These are phyloP conservation scores for Troglohyphantes excavatus DNA, from an alignment of 2,888 invertebrate genomes.

Conservation along the genomic window DNA sequence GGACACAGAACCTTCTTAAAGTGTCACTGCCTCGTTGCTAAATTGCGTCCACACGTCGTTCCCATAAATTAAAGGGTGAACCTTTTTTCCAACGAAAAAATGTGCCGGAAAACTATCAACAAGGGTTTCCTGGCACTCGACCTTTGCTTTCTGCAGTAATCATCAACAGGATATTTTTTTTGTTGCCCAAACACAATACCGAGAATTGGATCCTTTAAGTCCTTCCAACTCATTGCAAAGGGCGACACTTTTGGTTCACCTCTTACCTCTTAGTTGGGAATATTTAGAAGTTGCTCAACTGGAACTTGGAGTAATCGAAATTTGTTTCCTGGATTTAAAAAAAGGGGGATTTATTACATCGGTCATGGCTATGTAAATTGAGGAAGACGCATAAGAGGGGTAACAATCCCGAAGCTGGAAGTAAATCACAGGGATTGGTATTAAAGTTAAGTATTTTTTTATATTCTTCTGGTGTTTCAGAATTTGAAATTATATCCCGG, in stretches of 20 bases:
- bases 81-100: constrained; percentile 10
- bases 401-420: neutral
- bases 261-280: neutral
- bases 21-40: constrained; percentile 36
- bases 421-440: constrained; percentile 40
- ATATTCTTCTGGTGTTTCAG: neutral
- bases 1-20: neutral
- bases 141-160: neutral
- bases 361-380: constrained; percentile 60
- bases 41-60: constrained; percentile 35
- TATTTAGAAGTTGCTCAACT: constrained; percentile 23
- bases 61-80: constrained; percentile 39
- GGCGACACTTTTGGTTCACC: constrained; percentile 16
- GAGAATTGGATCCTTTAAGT: constrained; percentile 12
- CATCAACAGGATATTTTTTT: neutral
- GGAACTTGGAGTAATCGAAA: neutral
- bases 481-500: neutral
- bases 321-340: constrained; percentile 60
- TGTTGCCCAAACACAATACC: neutral
- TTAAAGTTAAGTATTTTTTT: constrained; percentile 17
- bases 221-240: neutral
- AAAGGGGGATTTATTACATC: constrained; percentile 31
- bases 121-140: neutral
- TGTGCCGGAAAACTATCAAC: neutral
- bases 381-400: constrained; percentile 48